Conservation (phyloP, 1,140 invertebrate species). For the Diprion similis region DNA sequence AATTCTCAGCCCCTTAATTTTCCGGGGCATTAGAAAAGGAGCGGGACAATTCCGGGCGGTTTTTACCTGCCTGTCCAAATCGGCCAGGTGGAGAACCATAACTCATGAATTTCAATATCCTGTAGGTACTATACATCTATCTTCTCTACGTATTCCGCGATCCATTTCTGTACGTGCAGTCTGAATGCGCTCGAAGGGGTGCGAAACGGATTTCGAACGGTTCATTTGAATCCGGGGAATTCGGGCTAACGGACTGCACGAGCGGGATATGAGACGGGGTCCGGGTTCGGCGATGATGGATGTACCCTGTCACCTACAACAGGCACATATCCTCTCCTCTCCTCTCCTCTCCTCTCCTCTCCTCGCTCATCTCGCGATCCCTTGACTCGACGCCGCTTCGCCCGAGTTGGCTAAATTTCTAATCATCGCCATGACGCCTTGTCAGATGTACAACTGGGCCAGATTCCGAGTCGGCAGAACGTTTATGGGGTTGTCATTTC, state of each 20-base stretch:
- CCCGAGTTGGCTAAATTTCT: too few species aligned
- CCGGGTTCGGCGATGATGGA: not conserved
- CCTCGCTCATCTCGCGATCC: not conserved
- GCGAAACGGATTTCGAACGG: not conserved
- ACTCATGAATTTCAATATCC: slow-evolving; percentile 7
- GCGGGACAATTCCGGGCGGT: too few species aligned
- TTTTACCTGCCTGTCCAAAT: too few species aligned
- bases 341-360: not conserved
- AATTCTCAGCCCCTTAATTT: too few species aligned
- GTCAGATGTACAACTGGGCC: too few species aligned
- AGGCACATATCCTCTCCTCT: not conserved
- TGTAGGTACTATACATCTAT: not conserved
- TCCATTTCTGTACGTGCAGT: not conserved
- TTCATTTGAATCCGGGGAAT: slow-evolving; percentile 1
- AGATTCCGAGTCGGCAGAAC: too few species aligned
- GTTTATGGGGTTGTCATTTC: not conserved
- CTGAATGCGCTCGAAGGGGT: not conserved
- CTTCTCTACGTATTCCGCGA: not conserved
- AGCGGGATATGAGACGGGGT: slow-evolving; percentile 6
- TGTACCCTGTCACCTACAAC: not conserved
- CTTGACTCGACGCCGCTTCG: too few species aligned
- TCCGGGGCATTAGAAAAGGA: too few species aligned
- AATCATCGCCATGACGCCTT: too few species aligned
- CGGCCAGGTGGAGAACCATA: not conserved
- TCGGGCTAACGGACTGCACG: not conserved